Conservation (phyloP, 2,113 vertebrate genomes). For the Spea bombifrons region DNA sequence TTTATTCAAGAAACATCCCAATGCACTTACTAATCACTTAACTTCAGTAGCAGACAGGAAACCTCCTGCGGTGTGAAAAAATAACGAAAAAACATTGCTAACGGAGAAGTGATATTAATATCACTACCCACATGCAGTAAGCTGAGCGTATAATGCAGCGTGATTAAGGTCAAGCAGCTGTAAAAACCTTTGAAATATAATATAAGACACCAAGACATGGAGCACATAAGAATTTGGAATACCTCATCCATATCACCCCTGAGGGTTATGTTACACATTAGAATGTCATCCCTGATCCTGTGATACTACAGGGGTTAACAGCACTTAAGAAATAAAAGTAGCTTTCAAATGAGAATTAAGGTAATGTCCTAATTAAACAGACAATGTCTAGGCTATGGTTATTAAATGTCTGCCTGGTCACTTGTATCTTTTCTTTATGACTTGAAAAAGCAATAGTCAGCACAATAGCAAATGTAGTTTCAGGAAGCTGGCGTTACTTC, state of each 20-base stretch:
- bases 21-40: conserved; percentile 19
- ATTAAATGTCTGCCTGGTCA: not conserved
- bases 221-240: not conserved
- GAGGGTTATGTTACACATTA: not conserved
- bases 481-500: not conserved
- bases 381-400: not conserved
- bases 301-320: conserved; percentile 1
- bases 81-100: not conserved
- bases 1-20: conserved; percentile 11
- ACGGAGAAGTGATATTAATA: conserved; percentile 11
- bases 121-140: not conserved
- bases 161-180: conserved; percentile 9
- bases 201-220: not conserved
- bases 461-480: not conserved
- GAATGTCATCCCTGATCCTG: not conserved
- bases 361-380: not conserved
- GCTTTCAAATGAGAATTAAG: not conserved
- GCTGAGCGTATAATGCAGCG: not conserved
- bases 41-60: not conserved
- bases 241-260: not conserved
- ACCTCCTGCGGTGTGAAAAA: not conserved
- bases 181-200: not conserved
- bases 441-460: not conserved
- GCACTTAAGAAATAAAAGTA: not conserved
- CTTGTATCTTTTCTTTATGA: not conserved